phyloP scores from a whole-genome alignment of 2,888 invertebrate species.

The Argyra leucocephala region DNA sequence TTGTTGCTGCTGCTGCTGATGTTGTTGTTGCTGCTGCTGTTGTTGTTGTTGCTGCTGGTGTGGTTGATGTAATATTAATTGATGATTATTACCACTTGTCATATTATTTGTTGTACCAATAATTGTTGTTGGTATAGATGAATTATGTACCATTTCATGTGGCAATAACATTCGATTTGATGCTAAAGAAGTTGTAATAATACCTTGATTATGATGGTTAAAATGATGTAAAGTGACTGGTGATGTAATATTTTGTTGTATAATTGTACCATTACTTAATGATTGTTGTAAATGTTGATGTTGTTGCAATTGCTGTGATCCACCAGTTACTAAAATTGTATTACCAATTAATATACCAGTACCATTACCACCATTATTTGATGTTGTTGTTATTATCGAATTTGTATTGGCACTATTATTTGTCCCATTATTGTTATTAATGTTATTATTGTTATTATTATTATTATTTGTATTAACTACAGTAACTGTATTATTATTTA shows the following conservation, averaged over 20 bases:
- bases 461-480: conserved; percentile 37
- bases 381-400: conserved; percentile 11
- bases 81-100: conserved; percentile 17
- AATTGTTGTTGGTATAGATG: conserved; percentile 17
- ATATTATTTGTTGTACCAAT: conserved; percentile 21
- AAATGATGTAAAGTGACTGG: conserved; percentile 26
- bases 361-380: background rate
- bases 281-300: background rate
- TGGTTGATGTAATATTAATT: conserved; percentile 18
- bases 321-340: background rate
- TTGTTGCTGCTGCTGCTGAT: conserved; percentile 22
- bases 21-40: conserved; percentile 17
- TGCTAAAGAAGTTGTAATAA: conserved; percentile 11
- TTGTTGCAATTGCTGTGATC: background rate
- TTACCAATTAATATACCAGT: background rate
- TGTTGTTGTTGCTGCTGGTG: conserved; percentile 20
- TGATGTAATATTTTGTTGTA: conserved; percentile 22
- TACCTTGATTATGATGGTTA: conserved; percentile 24
- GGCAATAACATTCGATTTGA: conserved; percentile 33
- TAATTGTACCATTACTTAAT: conserved; percentile 13
- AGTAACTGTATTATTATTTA: conserved; percentile 45
- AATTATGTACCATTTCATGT: conserved; percentile 36
- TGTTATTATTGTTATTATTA: conserved; percentile 38
- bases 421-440: conserved; percentile 21
- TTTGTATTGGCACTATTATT: conserved; percentile 21